Conservation (phyloP, 1,140 invertebrate species). For the Drosophila pruinosa region DNA sequence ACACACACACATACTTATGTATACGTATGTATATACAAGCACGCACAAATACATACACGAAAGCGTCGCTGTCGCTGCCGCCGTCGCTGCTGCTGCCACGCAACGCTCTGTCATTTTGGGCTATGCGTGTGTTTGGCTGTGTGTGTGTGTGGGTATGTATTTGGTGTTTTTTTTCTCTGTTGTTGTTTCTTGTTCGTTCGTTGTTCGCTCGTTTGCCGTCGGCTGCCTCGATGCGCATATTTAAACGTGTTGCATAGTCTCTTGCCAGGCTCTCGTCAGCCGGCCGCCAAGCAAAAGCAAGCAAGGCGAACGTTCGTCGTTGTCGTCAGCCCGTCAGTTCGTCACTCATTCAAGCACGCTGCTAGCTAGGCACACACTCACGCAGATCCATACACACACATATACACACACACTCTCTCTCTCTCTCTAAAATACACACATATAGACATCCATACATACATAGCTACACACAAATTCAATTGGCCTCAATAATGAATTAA, state of each 20-base stretch:
- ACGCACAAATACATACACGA: constrained; percentile 4
- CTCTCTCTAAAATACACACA: no score
- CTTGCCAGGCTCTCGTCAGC: constrained; percentile 73
- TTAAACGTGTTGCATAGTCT: constrained; percentile 79
- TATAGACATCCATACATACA: constrained; percentile 1
- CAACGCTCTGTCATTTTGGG: constrained; percentile 44
- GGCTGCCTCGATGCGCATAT: constrained; percentile 75
- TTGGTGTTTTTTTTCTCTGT: constrained; percentile 42
- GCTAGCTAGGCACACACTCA: constrained; percentile 57
- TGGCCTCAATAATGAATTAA: constrained; percentile 81
- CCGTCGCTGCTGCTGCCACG: constrained; percentile 24
- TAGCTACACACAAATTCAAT: constrained; percentile 72
- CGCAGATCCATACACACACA: neutral
- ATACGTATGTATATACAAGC: constrained; percentile 6
- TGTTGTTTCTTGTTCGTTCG: constrained; percentile 51
- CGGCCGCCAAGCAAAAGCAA: constrained; percentile 52
- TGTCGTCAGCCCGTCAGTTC: constrained; percentile 57
- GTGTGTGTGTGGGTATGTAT: constrained; percentile 21
- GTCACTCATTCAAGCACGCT: constrained; percentile 74
- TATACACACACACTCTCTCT: neutral
- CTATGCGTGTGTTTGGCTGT: constrained; percentile 39
- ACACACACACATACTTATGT: constrained; percentile 20
- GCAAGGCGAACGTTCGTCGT: constrained; percentile 54
- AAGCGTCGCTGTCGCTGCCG: constrained; percentile 26
- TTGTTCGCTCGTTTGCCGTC: constrained; percentile 63